Evolutionary conservation across 2,113 vertebrate species (phyloP).

Genomic region (Equus quagga): DNA sequence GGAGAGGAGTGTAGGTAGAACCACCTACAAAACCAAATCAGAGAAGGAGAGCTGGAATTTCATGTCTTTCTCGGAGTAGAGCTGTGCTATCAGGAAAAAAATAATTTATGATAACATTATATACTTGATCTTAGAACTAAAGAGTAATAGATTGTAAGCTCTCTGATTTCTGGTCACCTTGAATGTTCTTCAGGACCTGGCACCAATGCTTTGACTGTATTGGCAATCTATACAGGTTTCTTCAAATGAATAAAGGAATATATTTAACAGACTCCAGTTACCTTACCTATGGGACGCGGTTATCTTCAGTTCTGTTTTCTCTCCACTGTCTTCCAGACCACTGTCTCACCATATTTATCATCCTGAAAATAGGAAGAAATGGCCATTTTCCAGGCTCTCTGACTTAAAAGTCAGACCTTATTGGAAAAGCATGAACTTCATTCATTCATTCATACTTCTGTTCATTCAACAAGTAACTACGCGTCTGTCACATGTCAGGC

Average conservation of each 20-base stretch:
- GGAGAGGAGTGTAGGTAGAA: not conserved
- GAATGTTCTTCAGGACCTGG: not conserved
- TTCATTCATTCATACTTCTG: not conserved
- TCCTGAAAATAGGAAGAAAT: not conserved
- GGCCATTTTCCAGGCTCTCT: not conserved
- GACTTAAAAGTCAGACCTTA: not conserved
- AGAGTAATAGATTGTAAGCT: not conserved
- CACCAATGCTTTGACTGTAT: not conserved
- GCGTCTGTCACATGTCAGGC: not conserved
- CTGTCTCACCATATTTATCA: not conserved
- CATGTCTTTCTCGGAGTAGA: not conserved
- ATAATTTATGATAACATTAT: not conserved
- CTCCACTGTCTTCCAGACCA: not conserved
- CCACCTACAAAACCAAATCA: not conserved
- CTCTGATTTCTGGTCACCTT: not conserved
- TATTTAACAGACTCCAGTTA: not conserved
- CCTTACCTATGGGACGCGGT: not conserved
- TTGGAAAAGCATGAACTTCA: not conserved
- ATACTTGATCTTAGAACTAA: not conserved
- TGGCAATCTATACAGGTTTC: not conserved
- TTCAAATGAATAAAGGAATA: slow-evolving; percentile 8
- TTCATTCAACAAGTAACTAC: not conserved
- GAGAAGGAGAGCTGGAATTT: not conserved
- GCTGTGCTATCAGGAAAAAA: not conserved
- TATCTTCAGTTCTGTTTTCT: not conserved